phyloP scores from a whole-genome alignment of 2,888 invertebrate genomes.

The Amaurobius ferox region DNA sequence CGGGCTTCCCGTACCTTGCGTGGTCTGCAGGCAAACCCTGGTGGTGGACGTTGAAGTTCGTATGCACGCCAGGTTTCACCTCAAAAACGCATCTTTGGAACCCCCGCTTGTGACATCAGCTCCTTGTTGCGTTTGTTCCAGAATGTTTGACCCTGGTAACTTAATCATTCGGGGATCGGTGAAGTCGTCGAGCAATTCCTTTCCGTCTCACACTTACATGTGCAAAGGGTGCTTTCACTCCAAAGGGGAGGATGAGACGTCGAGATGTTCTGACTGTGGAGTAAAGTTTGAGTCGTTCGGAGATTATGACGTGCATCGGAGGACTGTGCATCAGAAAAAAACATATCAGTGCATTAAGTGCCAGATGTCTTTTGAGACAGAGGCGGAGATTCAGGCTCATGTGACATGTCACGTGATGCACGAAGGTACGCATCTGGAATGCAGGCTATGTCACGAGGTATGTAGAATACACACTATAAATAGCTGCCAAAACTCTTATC shows the following conservation, averaged over 20 bases:
- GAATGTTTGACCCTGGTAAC: constrained; percentile 76
- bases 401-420: constrained; percentile 81
- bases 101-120: constrained; percentile 75
- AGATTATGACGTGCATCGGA: constrained; percentile 76
- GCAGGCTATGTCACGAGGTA: constrained; percentile 86
- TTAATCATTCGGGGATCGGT: constrained; percentile 75
- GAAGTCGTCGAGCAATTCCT: constrained; percentile 19
- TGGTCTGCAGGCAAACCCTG: constrained; percentile 93
- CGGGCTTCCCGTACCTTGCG: constrained; percentile 87
- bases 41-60: constrained; percentile 92
- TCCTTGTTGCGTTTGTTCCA: constrained; percentile 80
- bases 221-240: constrained; percentile 86
- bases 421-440: constrained; percentile 82
- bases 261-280: constrained; percentile 79
- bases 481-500: too few species aligned
- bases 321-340: constrained; percentile 79
- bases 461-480: too few species aligned
- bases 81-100: constrained; percentile 59
- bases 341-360: constrained; percentile 84
- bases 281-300: constrained; percentile 79
- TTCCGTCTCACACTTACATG: constrained; percentile 80
- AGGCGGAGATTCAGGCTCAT: constrained; percentile 82
- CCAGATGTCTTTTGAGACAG: constrained; percentile 82
- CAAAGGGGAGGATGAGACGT: constrained; percentile 54
- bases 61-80: constrained; percentile 90